These are phyloP conservation scores for Myiagra hebetior DNA, from an alignment of 2,113 vertebrate genomes.

Conservation along the genomic window DNA sequence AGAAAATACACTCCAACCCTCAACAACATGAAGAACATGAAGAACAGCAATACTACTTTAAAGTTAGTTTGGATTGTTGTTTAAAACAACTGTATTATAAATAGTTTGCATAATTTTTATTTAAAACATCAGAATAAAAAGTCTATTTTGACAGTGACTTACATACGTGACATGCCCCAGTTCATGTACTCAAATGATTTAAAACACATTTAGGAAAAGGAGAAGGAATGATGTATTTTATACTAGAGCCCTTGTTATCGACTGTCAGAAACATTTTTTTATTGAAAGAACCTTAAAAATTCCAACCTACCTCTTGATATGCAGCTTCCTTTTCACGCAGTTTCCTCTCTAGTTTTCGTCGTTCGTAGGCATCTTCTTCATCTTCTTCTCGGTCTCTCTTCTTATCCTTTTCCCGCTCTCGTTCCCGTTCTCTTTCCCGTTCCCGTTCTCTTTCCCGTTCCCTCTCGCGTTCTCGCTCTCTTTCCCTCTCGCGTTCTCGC, in stretches of 20 bases:
- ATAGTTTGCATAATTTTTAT: neutral
- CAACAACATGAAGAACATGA: neutral
- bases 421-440: conserved; percentile 84
- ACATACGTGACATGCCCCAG: neutral
- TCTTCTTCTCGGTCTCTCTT: conserved; percentile 94
- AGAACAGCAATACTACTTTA: neutral
- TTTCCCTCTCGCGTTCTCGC: conserved; percentile 78
- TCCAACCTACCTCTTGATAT: conserved; percentile 89
- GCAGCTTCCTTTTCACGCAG: conserved; percentile 96
- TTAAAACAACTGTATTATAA: neutral
- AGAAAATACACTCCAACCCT: neutral
- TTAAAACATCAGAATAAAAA: neutral
- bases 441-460: conserved; percentile 82
- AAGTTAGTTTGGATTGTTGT: neutral
- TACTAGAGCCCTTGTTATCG: neutral
- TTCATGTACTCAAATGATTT: neutral
- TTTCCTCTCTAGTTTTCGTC: conserved; percentile 92
- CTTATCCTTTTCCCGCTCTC: conserved; percentile 90
- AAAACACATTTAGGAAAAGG: neutral
- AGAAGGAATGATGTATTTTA: neutral
- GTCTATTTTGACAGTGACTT: neutral
- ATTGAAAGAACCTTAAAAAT: neutral
- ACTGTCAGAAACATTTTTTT: neutral
- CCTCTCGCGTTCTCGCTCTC: conserved; percentile 81
- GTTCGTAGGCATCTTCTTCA: conserved; percentile 94